Percentiles rank a stretch among this genome's conserved stretches.
phyloP scores from a whole-genome alignment of 1,140 invertebrate species.

The Periplaneta americana region DNA sequence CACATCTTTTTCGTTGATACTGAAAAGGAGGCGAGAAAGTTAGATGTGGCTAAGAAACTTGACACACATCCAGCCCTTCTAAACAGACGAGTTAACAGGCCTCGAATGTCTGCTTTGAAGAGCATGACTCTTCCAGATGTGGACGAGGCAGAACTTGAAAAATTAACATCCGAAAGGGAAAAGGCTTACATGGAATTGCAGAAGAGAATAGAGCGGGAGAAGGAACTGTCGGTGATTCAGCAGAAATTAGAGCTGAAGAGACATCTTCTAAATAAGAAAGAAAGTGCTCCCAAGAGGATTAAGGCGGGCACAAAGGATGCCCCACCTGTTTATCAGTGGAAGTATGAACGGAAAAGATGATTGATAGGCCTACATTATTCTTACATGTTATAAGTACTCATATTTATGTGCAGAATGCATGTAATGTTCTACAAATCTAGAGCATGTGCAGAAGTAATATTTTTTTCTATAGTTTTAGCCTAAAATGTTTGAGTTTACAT shows the following conservation, averaged over 20 bases:
- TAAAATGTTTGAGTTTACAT: too few relatives aligned
- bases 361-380: too few relatives aligned
- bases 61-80: constrained; percentile 70
- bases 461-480: too few relatives aligned
- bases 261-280: constrained; percentile 60
- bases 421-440: too few relatives aligned
- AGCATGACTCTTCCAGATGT: constrained; percentile 50
- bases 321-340: constrained; percentile 82
- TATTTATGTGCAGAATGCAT: too few relatives aligned
- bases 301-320: constrained; percentile 57
- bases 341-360: constrained; percentile 76
- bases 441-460: too few relatives aligned
- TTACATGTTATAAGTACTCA: too few relatives aligned
- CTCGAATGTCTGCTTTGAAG: constrained; percentile 53
- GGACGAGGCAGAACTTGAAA: constrained; percentile 44
- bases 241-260: constrained; percentile 79
- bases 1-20: constrained; percentile 79
- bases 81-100: constrained; percentile 60
- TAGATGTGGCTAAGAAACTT: constrained; percentile 65
- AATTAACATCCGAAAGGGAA: constrained; percentile 53
- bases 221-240: constrained; percentile 71
- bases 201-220: constrained; percentile 77
- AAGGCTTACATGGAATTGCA: constrained; percentile 71
- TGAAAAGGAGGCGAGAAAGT: constrained; percentile 53
- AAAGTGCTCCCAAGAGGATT: constrained; percentile 55